Conservation (phyloP, 2,888 invertebrate genomes). For the Sarcophaga rosellei region DNA sequence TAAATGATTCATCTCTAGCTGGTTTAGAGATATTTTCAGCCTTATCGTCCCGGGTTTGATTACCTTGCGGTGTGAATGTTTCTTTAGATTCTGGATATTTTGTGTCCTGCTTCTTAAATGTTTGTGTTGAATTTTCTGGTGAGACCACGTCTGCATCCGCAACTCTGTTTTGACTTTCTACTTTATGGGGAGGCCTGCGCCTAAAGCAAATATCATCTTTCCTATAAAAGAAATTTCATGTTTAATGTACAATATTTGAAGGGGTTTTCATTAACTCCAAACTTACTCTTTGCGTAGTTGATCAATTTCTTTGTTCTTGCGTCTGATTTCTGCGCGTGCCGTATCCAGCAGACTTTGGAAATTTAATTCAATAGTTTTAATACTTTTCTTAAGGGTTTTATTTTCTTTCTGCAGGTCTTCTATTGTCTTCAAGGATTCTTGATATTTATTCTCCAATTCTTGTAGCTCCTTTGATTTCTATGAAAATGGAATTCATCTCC, state of each 20-base stretch:
- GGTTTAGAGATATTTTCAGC: no score
- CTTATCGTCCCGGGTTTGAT: no score
- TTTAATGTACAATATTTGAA: not conserved
- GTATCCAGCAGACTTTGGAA: conserved; percentile 78
- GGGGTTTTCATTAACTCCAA: not conserved
- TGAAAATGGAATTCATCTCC: not conserved
- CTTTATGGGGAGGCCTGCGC: conserved; percentile 70
- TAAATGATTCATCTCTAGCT: not conserved
- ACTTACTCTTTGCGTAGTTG: conserved; percentile 78
- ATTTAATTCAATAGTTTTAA: conserved; percentile 75
- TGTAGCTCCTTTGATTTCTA: conserved; percentile 76
- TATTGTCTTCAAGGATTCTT: conserved; percentile 71
- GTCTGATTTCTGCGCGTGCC: conserved; percentile 77
- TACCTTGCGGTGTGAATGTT: not conserved
- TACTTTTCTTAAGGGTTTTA: conserved; percentile 73
- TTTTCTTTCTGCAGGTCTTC: conserved; percentile 72
- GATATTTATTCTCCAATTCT: conserved; percentile 73
- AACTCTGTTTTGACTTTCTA: not conserved
- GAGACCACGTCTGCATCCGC: not conserved
- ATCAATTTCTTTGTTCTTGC: conserved; percentile 76
- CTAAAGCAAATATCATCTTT: conserved; percentile 79
- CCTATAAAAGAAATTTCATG: conserved; percentile 64
- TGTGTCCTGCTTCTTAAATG: not conserved
- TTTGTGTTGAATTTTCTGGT: not conserved
- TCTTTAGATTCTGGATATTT: not conserved